phyloP scores from a whole-genome alignment of 2,797 vertebrate species.

The Rachycentron canadum region DNA sequence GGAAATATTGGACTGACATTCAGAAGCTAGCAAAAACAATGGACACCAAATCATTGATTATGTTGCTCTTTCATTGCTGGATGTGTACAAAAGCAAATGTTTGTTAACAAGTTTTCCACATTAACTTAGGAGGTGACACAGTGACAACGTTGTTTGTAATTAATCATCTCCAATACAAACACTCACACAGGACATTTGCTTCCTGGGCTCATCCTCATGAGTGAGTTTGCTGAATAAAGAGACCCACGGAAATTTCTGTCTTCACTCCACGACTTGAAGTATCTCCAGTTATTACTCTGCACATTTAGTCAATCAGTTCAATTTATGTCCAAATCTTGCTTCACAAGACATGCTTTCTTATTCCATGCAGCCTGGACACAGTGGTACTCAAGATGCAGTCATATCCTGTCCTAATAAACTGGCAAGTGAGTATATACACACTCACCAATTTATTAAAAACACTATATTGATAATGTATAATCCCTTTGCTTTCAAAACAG shows the following conservation, averaged over 20 bases:
- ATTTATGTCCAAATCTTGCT: background rate
- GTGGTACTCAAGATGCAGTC: background rate
- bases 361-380: background rate
- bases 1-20: background rate
- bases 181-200: conserved; percentile 4
- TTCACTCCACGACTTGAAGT: background rate
- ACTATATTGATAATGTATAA: background rate
- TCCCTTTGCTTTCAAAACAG: background rate
- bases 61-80: background rate
- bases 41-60: background rate
- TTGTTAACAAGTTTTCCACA: background rate
- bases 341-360: background rate
- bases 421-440: background rate
- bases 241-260: background rate
- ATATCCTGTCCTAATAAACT: background rate
- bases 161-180: background rate
- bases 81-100: background rate
- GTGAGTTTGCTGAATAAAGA: background rate
- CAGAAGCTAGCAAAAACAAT: background rate
- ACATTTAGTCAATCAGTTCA: background rate
- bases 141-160: background rate
- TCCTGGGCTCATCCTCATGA: background rate
- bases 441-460: background rate
- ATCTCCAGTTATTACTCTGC: background rate
- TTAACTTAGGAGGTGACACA: background rate